Conservation (phyloP, 2,888 invertebrate genomes). For the Digitonthophagus gazella region DNA sequence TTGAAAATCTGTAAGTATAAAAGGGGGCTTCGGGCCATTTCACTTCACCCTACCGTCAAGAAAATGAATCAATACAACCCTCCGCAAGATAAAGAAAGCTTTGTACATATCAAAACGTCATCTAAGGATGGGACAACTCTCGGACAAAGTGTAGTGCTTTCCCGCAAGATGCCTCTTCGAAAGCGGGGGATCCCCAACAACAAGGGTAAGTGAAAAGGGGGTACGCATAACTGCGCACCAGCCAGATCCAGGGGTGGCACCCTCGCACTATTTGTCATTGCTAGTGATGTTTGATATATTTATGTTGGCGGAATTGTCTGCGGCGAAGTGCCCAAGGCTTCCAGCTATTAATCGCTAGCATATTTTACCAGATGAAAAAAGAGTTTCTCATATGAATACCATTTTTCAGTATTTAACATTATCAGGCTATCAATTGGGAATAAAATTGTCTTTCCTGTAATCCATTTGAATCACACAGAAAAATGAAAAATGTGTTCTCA, state of each 20-base stretch:
- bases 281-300: constrained; percentile 51
- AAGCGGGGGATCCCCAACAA: constrained; percentile 27
- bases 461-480: too few species aligned
- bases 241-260: constrained; percentile 36
- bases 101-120: constrained; percentile 50
- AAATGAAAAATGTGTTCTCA: too few species aligned
- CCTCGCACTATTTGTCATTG: constrained; percentile 50
- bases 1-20: not conserved
- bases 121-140: constrained; percentile 49
- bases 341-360: constrained; percentile 42
- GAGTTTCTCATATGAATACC: constrained; percentile 22
- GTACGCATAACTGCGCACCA: constrained; percentile 31
- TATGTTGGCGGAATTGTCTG: constrained; percentile 49
- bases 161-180: constrained; percentile 1
- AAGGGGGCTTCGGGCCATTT: constrained; percentile 1
- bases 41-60: constrained; percentile 5
- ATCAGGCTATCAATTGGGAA: too few species aligned
- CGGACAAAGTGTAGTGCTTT: constrained; percentile 39
- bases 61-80: constrained; percentile 6
- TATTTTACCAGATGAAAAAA: constrained; percentile 29
- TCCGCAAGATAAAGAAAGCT: constrained; percentile 36
- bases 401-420: constrained; percentile 1
- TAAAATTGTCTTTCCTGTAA: too few species aligned
- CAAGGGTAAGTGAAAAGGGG: constrained; percentile 30
- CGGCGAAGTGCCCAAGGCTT: constrained; percentile 44